Evolutionary conservation across 2,797 vertebrate species (phyloP), one percentile per base, ranked within the genome.

Genomic region (Peromyscus eremicus): DNA sequence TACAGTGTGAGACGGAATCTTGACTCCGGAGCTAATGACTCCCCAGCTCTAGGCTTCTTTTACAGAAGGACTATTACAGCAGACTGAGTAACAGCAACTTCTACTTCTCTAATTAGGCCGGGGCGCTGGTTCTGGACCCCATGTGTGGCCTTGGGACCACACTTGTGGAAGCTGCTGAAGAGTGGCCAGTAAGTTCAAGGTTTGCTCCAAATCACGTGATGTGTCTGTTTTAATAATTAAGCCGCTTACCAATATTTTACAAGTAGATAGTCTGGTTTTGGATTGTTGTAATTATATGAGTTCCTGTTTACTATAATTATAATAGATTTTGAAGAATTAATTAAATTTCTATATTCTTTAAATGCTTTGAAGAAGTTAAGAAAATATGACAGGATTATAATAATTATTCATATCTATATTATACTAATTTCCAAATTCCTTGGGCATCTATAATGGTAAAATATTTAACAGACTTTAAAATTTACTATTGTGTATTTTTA

Each of bases 101-200:
- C 82, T 86, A 79, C 97, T 86, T 95, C 21, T 97, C 75, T 95
- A 14, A 52, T 2, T 93, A 99, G 99, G 98, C 98, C 32, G 99
- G 99, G 85, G 98, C 97, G 83, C 96, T 98, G 97, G 99, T 99
- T 91, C 98, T 99, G 71, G 99, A 99, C 98, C 99, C 99, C 5
- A 99, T 99, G 99, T 99, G 99, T 98, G 99, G 99, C n/a, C 99
- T 99, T 9, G 99, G 99, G 98, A 99, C 99, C 0, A 99, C 99
- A 92, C 98, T 99, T 86, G 97, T 99, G 96, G 99, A 99, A 98
- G 99, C 99, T 97, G 99, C 99, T 81, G 98, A 99, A 71, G 99
- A 99, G 93, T 99, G 99, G 98, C 98, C 99, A 19, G 99, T 99
- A 96, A 98, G 99, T 98, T 34, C 86, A 19, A 92, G 60, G 25